Conservation (phyloP, 2,113 vertebrate species). For the Sebastes fasciatus region DNA sequence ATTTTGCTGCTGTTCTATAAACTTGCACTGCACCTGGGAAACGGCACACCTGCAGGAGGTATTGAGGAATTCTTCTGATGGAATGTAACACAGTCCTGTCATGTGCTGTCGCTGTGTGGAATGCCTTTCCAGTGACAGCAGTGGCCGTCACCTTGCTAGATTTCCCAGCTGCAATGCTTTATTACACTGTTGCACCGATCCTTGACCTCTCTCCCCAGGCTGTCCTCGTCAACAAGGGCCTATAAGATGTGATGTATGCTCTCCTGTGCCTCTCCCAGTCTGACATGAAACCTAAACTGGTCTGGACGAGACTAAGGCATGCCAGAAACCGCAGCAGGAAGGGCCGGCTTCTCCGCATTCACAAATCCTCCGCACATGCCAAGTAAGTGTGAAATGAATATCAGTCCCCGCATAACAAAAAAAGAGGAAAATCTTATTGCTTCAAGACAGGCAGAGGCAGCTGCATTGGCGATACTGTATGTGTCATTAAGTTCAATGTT, state of each 20-base stretch:
- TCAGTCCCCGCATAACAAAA: background rate
- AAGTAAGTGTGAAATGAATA: slow-evolving; percentile 37
- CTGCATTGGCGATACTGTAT: slow-evolving; percentile 9
- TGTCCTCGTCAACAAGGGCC: slow-evolving; percentile 25
- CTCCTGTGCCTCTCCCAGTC: background rate
- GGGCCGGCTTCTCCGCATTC: slow-evolving; percentile 24
- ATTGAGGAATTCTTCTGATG: slow-evolving; percentile 1
- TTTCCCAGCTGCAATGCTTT: slow-evolving; percentile 50
- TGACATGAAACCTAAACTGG: slow-evolving; percentile 33
- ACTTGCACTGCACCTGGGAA: background rate
- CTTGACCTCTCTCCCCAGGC: slow-evolving; percentile 44
- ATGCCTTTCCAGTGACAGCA: slow-evolving; percentile 30
- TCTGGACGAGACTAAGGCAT: background rate
- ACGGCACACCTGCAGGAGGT: background rate
- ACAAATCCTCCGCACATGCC: slow-evolving; percentile 55
- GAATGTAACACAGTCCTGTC: slow-evolving; percentile 18
- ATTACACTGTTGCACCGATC: slow-evolving; percentile 26
- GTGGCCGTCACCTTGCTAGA: slow-evolving; percentile 9
- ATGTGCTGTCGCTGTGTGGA: background rate
- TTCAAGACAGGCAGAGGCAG: slow-evolving; percentile 1
- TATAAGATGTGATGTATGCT: slow-evolving; percentile 22
- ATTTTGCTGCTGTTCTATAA: background rate
- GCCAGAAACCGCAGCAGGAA: slow-evolving; percentile 13
- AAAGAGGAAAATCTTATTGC: background rate
- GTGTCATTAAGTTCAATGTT: slow-evolving; percentile 27